Evolutionary conservation across 1,140 invertebrate genomes (phyloP), one percentile per base, ranked within the genome.

Genomic region (Neotoxoptera formosana): DNA sequence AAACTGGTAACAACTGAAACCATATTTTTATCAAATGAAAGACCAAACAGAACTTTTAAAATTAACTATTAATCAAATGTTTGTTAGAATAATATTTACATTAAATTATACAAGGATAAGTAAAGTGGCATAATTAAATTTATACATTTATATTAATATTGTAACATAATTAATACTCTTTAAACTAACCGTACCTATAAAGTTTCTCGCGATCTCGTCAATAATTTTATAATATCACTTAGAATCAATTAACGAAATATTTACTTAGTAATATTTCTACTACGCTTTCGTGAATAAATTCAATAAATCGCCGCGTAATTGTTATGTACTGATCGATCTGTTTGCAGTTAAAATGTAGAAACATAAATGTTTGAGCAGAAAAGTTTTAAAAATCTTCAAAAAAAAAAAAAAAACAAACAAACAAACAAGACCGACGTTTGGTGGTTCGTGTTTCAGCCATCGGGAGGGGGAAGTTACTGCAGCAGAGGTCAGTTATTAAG

Each of bases 401-500:
- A 23, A 81, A 17, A 8, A 25, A 84, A 84, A 84, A 84, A 45
- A 84, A n/a, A n/a, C n/a, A n/a, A n/a, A n/a, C n/a, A n/a, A n/a
- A n/a, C n/a, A n/a, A n/a, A n/a, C n/a, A n/a, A 83, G 47, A 30
- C 47, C 17, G 7, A 20, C 47, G 17, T 89, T 36, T 53, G 41
- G 41, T 51, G 48, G 14, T 34, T 89, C 21, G 21, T 48, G 47
- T n/a, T 53, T 7, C 14, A 76, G 41, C 86, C 25, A 4, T 30
- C n/a, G 3, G n/a, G 21, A 21, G 30, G 34, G 30, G 87, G 47
- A 89, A 36, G 48, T 89, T 53, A 17, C 88, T 17, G 51, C 4
- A 41, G 51, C 4, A 41, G 4, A 53, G 88, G 48, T 89, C 88
- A 89, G 48, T 89, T 89, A 56, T 89, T 89, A 89, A 89, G 48